Base-by-base conservation (phyloP, 2,888 invertebrate genomes). In the Coenonympha glycerion region DNA sequence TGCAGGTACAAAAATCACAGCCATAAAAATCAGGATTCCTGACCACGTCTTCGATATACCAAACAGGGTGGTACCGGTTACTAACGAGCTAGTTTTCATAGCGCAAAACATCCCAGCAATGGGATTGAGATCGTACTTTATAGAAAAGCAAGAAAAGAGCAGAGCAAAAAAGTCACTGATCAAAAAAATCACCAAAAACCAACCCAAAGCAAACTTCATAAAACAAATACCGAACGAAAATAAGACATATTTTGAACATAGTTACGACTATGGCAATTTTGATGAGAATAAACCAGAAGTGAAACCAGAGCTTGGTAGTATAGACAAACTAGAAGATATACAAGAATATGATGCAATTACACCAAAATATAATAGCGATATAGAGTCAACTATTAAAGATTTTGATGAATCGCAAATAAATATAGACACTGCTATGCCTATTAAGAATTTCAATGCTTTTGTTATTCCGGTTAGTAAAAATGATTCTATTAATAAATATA, bases 21-120 rank as follows among this genome's bases (percentile, higher is more conserved):
- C 88, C 52, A 89, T 94, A 58, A 61, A 91, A 3, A 79, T 92
- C 0, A 90, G 91, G 0, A 85, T 95, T 42, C 89, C 93, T 0
- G 65, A 77, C 0, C 57, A 87, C 0, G 82, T 95, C 0, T 53
- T 74, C 9, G 68, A 73, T 0, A 81, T 94, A 1, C 71, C 74
- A 0, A 91, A 90, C 39, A 78, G 94, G 33, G 56, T 66, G 0
- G 90, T 90, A 16, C 65, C 58, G 1, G 90, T 92, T 0, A 79
- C 76, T 2, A 79, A 86, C 48, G 95, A 96, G 59, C 70, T 95
- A 0, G 83, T 95, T 0, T 95, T 96, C 65, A 63, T 87, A 15
- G 92, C 92, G 0, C 65, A 70, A 8, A 72, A 89, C 19, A 49
- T 95, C 0, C 93, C 94, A 0, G 88, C 94, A 0, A 65, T 94